Conservation (phyloP, 2,797 vertebrate genomes). For the Cryptoprocta ferox region DNA sequence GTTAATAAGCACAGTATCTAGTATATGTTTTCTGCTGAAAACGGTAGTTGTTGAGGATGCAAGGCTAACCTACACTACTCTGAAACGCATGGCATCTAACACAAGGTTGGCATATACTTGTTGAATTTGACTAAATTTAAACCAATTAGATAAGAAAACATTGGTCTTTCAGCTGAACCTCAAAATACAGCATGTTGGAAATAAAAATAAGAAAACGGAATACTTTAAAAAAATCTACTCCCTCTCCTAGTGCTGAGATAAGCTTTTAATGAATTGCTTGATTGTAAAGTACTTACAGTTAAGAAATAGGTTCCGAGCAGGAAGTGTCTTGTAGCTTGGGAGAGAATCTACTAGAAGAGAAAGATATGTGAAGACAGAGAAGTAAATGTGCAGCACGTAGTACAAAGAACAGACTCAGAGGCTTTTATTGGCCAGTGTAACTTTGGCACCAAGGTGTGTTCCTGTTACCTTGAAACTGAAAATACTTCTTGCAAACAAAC, state of each 20-base stretch:
- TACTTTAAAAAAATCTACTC: neutral
- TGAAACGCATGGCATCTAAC: neutral
- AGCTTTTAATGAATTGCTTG: slow-evolving; percentile 19
- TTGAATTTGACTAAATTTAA: slow-evolving; percentile 31
- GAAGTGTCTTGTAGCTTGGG: neutral
- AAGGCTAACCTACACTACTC: neutral
- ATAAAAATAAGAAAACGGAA: neutral
- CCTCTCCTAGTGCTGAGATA: neutral
- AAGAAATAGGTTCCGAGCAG: neutral
- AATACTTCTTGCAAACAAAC: neutral
- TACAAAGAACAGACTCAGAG: neutral
- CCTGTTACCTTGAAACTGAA: neutral
- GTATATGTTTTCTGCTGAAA: neutral
- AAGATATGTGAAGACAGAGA: neutral
- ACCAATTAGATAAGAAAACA: neutral
- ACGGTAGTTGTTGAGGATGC: neutral
- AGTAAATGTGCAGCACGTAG: rapidly evolving
- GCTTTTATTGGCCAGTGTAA: slow-evolving; percentile 42
- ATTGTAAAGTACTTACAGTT: slow-evolving; percentile 62
- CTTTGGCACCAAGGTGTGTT: neutral
- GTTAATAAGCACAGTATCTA: neutral
- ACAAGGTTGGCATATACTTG: neutral
- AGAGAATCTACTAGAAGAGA: neutral
- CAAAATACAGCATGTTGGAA: neutral
- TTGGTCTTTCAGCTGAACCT: neutral